A percentile compares a stretch with the other conserved stretches of the same genome.
Evolutionary conservation across 2,113 vertebrate genomes (phyloP).

Genomic region (Seriola quinqueradiata): DNA sequence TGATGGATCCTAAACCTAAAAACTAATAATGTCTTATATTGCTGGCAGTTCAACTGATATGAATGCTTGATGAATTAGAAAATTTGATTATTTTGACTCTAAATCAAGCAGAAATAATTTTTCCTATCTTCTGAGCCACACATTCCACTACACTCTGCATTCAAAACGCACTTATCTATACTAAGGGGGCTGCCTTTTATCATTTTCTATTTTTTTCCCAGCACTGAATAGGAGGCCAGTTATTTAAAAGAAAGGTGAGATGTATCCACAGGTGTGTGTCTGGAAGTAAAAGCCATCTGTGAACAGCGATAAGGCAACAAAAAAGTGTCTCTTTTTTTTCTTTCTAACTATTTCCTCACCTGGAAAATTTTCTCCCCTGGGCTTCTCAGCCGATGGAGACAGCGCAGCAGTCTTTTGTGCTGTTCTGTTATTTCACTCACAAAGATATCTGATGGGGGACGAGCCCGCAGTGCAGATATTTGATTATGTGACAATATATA

Average conservation of each 20-base stretch:
- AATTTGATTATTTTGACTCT: background rate
- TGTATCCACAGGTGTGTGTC: conserved; percentile 40
- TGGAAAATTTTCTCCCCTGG: conserved; percentile 17
- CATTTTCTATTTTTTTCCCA: background rate
- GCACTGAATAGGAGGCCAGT: conserved; percentile 23
- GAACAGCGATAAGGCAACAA: conserved; percentile 45
- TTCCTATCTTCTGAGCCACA: conserved; percentile 30
- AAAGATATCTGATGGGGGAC: background rate
- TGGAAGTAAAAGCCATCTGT: conserved; percentile 51
- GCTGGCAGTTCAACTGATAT: conserved; percentile 10
- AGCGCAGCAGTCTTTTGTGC: conserved; percentile 15
- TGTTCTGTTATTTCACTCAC: conserved; percentile 15
- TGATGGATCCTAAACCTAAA: background rate
- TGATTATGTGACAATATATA: conserved; percentile 9
- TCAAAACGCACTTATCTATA: conserved; percentile 34
- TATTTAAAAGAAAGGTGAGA: conserved; percentile 41
- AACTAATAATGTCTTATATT: background rate
- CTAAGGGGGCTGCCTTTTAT: conserved; percentile 17
- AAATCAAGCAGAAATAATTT: conserved; percentile 30
- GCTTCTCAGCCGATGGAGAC: conserved; percentile 13
- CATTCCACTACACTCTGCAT: conserved; percentile 1
- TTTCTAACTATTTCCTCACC: conserved; percentile 29
- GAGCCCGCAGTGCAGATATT: background rate
- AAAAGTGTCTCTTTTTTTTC: background rate
- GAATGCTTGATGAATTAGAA: conserved; percentile 13